Evolutionary conservation across 2,797 vertebrate genomes (phyloP), one percentile per base, ranked within the genome.

Genomic region (Phataginus tetradactyla): DNA sequence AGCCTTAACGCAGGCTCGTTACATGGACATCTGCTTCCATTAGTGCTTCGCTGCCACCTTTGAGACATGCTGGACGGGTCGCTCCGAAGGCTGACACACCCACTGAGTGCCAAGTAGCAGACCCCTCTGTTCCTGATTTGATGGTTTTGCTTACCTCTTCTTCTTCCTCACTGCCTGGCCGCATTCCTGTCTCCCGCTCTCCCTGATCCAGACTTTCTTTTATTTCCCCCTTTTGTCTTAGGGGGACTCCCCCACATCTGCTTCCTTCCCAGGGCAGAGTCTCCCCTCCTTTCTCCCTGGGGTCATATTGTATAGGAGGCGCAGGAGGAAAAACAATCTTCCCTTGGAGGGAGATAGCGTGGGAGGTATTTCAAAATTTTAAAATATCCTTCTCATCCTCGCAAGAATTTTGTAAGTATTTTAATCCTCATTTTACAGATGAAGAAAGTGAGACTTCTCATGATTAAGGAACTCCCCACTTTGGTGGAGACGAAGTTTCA

Each of bases 201-300:
- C 9, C n/a, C 53, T 45, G 29, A 77, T 8, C 71, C 37, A 61
- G 53, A 71, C 25, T 23, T 66, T 42, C 34, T 85, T 80, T 34
- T 4, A 51, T 39, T 29, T 49, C 3, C n/a, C 23, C 10, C 53
- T 53, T 27, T 17, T 11, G 12, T 75, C 37, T 75, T 29, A 32
- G 0, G 39, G 4, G 49, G 42, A 9, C 7, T 78, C 7, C 1
- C 29, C 13, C 17, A 0, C 11, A 20, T 29, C 15, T 3, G 12
- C n/a, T 10, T 71, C 39, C 61, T 77, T 32, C 45, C 8, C 45
- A 91, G 21, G 20, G 39, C 27, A 11, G 21, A 61, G 13, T 42
- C 66, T 72, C 17, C 14, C 49, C 18, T 69, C 51, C 32, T 23
- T 27, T 17, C 15, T 74, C 45, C 45, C 4, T 39, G 49, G 51